These are phyloP conservation scores for Argyresthia goedartella DNA, from an alignment of 2,888 invertebrate species.

Conservation along the genomic window DNA sequence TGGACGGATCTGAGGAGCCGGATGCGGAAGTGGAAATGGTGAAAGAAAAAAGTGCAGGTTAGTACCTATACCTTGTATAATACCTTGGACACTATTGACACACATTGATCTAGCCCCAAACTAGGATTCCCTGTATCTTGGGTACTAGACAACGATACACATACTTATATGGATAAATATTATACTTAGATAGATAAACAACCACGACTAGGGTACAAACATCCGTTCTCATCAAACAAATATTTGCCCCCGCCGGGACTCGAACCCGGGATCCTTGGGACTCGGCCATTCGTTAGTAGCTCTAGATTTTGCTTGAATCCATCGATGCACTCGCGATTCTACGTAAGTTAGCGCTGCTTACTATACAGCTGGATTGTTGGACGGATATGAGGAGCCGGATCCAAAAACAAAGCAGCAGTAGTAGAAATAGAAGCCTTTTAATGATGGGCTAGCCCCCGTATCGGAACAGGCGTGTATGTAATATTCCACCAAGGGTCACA, in stretches of 20 bases:
- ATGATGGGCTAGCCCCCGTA: no score
- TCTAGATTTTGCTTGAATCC: no score
- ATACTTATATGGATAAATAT: no score
- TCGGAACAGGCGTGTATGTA: no score
- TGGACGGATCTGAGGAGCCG: slow-evolving; percentile 82
- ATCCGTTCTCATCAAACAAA: slow-evolving; percentile 87
- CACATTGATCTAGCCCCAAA: no score
- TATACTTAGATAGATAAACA: no score
- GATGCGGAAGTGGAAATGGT: slow-evolving; percentile 85
- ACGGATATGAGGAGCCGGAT: slow-evolving; percentile 81
- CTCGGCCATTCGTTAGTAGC: slow-evolving; percentile 70
- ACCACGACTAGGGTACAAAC: no score
- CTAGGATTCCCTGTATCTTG: slow-evolving; percentile 80
- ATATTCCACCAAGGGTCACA: no score
- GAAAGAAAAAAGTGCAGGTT: slow-evolving; percentile 86
- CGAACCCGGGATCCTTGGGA: slow-evolving; percentile 52
- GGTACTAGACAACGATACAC: no score
- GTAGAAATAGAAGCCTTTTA: slow-evolving; percentile 66
- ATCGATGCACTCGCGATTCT: slow-evolving; percentile 77
- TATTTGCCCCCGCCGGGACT: slow-evolving; percentile 77
- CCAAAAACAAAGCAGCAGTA: no score
- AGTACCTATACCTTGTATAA: no score
- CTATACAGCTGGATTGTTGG: slow-evolving; percentile 79
- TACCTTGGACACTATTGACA: no score
- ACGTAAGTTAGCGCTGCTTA: slow-evolving; percentile 90